These are phyloP conservation scores for Euplexia lucipara DNA, from an alignment of 2,888 invertebrate species.

Conservation along the genomic window DNA sequence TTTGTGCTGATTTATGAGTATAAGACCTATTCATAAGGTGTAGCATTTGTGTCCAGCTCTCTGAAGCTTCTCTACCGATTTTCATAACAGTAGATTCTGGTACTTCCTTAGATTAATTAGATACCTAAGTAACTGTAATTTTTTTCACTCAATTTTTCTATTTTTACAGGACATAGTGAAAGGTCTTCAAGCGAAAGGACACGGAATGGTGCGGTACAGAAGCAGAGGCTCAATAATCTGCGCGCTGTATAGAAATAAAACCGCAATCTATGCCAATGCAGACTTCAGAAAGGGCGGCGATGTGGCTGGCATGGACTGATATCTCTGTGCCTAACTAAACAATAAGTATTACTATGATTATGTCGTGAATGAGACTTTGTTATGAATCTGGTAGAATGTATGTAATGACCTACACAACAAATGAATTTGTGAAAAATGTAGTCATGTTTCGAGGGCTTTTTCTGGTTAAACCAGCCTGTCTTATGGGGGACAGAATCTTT, in stretches of 20 bases:
- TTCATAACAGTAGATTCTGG: background rate
- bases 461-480: conserved; percentile 1
- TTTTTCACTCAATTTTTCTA: background rate
- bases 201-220: conserved; percentile 92
- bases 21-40: background rate
- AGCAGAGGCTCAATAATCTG: conserved; percentile 94
- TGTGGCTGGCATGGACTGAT: conserved; percentile 92
- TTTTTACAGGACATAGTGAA: conserved; percentile 91
- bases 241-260: conserved; percentile 92
- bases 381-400: conserved; percentile 44
- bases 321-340: conserved; percentile 49
- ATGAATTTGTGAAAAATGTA: conserved; percentile 9
- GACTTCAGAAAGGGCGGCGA: conserved; percentile 96
- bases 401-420: background rate
- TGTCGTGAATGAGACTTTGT: conserved; percentile 43
- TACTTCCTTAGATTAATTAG: background rate
- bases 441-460: conserved; percentile 24
- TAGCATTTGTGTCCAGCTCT: background rate
- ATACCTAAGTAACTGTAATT: background rate
- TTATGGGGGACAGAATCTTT: no score
- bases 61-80: background rate
- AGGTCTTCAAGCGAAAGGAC: conserved; percentile 93
- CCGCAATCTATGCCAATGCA: conserved; percentile 94
- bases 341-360: conserved; percentile 43
- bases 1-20: background rate